phyloP scores from a whole-genome alignment of 1,140 invertebrate genomes.

The Eufriesea mexicana region DNA sequence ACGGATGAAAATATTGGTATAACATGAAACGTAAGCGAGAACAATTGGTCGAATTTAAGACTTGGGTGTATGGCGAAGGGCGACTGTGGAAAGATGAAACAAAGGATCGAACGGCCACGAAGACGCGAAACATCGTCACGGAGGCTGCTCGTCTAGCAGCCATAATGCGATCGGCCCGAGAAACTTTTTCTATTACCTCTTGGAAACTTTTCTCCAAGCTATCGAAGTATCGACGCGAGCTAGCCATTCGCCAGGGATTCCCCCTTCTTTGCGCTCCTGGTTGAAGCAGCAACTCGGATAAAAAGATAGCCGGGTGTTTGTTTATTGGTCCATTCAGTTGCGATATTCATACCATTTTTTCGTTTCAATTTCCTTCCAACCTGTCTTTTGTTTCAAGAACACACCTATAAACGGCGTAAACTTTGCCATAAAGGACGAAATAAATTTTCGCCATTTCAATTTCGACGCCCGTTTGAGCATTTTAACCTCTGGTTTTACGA shows the following conservation, averaged over 20 bases:
- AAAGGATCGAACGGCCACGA: conserved; percentile 22
- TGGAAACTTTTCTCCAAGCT: conserved; percentile 44
- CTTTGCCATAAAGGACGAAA: no score
- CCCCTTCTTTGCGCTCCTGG: not conserved
- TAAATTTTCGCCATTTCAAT: no score
- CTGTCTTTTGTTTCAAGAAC: no score
- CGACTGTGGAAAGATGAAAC: not conserved
- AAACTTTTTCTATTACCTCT: conserved; percentile 64
- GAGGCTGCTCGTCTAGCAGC: conserved; percentile 10
- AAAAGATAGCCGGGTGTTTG: not conserved
- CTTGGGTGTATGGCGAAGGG: not conserved
- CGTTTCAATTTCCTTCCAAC: no score
- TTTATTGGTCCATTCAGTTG: not conserved
- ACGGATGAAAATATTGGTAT: no score
- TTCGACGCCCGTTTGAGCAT: no score
- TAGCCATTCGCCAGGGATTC: not conserved
- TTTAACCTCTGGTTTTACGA: no score
- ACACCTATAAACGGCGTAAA: no score
- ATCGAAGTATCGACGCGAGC: conserved; percentile 44
- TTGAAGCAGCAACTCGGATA: not conserved
- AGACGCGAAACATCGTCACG: conserved; percentile 39
- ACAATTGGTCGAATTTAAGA: not conserved
- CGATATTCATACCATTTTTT: no score
- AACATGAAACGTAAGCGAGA: no score
- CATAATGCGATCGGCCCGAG: conserved; percentile 38